phyloP scores from a whole-genome alignment of 2,888 invertebrate genomes.

The Boloria euphrosyne region DNA sequence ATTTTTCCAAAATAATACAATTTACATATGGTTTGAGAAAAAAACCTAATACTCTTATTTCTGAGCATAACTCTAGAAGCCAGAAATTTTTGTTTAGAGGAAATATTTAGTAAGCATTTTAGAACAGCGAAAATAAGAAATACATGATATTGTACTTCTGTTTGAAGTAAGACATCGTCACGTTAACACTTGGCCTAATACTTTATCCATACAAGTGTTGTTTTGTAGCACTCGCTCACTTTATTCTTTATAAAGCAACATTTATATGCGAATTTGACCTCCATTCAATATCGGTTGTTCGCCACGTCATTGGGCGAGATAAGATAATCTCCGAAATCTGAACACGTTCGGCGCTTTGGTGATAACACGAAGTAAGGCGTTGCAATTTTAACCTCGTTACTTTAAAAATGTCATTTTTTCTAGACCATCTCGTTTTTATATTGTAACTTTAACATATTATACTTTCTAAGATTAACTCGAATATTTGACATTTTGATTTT shows the following conservation, averaged over 20 bases:
- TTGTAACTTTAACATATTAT: neutral
- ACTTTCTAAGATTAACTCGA: too few species aligned
- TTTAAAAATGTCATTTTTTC: neutral
- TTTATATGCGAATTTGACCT: constrained; percentile 17
- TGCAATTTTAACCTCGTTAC: constrained; percentile 10
- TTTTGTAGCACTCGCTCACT: neutral
- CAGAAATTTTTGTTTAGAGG: too few species aligned
- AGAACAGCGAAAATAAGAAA: too few species aligned
- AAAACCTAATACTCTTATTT: too few species aligned
- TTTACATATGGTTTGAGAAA: too few species aligned
- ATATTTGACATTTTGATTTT: too few species aligned
- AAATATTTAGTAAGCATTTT: too few species aligned
- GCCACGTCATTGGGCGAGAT: constrained; percentile 40
- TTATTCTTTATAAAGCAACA: constrained; percentile 5
- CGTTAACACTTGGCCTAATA: neutral
- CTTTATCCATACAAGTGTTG: neutral
- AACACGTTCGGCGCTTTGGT: constrained; percentile 27
- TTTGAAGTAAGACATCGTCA: too few species aligned
- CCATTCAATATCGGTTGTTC: constrained; percentile 30
- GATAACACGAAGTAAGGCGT: constrained; percentile 20
- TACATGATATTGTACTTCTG: too few species aligned
- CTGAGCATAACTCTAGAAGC: too few species aligned
- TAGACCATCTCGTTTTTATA: neutral
- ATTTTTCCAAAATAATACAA: too few species aligned
- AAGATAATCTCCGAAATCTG: constrained; percentile 45